These are phyloP conservation scores for Melanitta fusca DNA, from an alignment of 2,797 vertebrate species.

Conservation along the genomic window DNA sequence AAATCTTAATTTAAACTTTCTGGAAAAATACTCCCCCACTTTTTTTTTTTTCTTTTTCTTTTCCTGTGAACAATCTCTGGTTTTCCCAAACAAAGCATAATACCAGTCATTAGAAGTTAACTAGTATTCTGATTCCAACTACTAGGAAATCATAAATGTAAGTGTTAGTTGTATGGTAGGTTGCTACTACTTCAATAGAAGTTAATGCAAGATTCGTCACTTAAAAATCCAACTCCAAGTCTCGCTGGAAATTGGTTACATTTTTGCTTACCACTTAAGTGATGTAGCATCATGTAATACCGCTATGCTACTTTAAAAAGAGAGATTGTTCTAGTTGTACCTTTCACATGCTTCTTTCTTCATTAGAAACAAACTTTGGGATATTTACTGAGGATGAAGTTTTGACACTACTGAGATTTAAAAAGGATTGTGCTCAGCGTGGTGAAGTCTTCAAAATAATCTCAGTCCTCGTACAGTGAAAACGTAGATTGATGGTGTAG, in stretches of 20 bases:
- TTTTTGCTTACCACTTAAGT: neutral
- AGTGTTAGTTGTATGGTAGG: neutral
- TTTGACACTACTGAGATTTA: neutral
- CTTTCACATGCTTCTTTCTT: neutral
- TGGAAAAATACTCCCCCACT: neutral
- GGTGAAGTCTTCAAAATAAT: neutral
- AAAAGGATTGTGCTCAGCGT: neutral
- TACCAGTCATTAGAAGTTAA: neutral
- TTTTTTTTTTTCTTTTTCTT: neutral
- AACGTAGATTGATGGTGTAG: fast-evolving
- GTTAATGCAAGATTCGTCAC: neutral
- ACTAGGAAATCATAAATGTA: neutral
- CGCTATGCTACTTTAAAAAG: neutral
- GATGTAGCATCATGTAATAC: neutral
- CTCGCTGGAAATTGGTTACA: neutral
- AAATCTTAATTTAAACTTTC: constrained; percentile 14
- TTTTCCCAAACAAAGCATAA: neutral
- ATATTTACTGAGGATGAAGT: neutral
- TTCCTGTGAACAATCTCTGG: neutral
- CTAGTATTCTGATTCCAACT: neutral
- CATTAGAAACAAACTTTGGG: neutral
- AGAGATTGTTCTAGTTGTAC: neutral
- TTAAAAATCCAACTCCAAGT: neutral
- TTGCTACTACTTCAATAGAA: neutral
- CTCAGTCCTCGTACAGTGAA: neutral